Conservation (phyloP, 2,888 invertebrate genomes). For the Apodemia duryi region DNA sequence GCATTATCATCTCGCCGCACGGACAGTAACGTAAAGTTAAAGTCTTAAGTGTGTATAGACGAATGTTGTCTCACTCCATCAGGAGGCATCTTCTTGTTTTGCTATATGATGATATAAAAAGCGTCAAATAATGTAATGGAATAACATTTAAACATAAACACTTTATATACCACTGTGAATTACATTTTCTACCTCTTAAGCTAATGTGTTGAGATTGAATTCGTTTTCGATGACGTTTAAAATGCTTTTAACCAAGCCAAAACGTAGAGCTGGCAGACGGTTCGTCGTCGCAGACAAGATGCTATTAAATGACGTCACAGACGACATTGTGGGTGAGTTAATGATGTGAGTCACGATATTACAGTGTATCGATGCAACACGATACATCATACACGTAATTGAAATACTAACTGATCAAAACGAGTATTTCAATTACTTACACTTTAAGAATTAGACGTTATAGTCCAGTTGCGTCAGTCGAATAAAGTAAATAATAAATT, state of each 20-base stretch:
- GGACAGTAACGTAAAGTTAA: no score
- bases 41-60: no score
- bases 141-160: neutral
- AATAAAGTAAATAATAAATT: neutral
- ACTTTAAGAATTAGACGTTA: no score
- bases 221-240: constrained; percentile 22
- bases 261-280: constrained; percentile 48
- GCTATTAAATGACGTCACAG: constrained; percentile 63
- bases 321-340: constrained; percentile 45
- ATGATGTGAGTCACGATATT: constrained; percentile 11
- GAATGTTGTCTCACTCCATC: no score
- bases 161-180: neutral
- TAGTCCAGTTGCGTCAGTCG: neutral
- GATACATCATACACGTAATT: neutral
- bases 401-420: neutral
- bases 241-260: constrained; percentile 25
- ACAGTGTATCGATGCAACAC: neutral
- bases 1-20: no score
- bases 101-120: neutral
- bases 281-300: constrained; percentile 53
- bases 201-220: constrained; percentile 19
- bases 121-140: neutral
- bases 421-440: no score
- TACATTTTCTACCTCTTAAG: constrained; percentile 13
- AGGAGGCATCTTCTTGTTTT: no score